Evolutionary conservation across 2,113 vertebrate species (phyloP), one percentile per base, ranked within the genome.

Genomic region (Hippocampus guttulatus): DNA sequence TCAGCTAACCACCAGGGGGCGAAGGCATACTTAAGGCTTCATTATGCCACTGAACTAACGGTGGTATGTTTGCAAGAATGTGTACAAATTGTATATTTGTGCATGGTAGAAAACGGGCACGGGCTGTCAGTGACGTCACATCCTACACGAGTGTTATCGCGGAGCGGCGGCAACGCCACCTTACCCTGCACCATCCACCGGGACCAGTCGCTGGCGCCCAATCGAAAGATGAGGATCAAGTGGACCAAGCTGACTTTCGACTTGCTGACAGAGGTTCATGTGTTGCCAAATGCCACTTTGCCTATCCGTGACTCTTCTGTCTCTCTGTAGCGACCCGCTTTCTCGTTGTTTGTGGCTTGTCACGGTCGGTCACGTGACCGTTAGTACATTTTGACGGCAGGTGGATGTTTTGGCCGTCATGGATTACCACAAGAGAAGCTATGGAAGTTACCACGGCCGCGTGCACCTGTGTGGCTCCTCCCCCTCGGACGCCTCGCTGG

Each of bases 241-340:
- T 99, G 97, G 97, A 99, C 96, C 89, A 99, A 99, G 87, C 90
- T 99, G 79, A 98, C 96, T 57, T 93, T 94, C 14, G 95, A 98
- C 93, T 98, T 96, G 92, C 94, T 98, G 90, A 98, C 94, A 81
- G 97, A 98, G 88, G 92, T 95, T 45, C 1, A 33, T 49, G 11
- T 8, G 21, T n/a, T 21, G 27, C 40, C 30, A 21, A 40, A 64
- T 38, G 8, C 47, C 18, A 18, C 4, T 51, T 18, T 5, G 9
- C 30, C 47, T 33, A 14, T 16, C 64, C 9, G 12, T 7, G 21
- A 49, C n/a, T 14, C 41, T 2, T 21, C 54, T 10, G 54, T 23
- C 54, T 11, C 11, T 23, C n/a, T 23, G 54, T 1, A 12, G 43
- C 10, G 14, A 45, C 2, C 10, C 43, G 12, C 12, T 45, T 43